phyloP scores from a whole-genome alignment of 2,797 vertebrate species.

The Macrochelys suwanniensis region DNA sequence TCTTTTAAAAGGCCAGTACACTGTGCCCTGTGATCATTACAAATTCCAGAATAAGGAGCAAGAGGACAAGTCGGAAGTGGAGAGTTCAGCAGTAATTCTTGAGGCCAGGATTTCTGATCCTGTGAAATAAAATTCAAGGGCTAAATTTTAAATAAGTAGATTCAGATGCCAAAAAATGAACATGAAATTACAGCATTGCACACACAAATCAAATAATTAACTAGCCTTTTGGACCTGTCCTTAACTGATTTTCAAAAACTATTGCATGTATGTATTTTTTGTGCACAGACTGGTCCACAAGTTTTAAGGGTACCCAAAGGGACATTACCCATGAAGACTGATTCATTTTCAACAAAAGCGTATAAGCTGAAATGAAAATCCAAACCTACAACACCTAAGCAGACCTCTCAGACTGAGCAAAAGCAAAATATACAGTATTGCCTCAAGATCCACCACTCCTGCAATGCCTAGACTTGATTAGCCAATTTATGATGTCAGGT shows the following conservation, averaged over 20 bases:
- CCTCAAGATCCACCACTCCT: neutral
- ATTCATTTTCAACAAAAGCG: neutral
- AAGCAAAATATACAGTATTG: neutral
- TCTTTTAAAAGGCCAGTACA: constrained; percentile 4
- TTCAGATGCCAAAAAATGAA: neutral
- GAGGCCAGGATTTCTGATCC: neutral
- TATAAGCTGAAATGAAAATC: neutral
- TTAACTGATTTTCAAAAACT: neutral
- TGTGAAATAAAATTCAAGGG: neutral
- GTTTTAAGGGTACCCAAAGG: neutral
- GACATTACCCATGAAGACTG: neutral
- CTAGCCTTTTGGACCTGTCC: rapidly evolving
- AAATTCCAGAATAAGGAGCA: neutral
- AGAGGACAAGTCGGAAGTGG: neutral
- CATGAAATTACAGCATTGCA: neutral
- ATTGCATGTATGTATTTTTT: neutral
- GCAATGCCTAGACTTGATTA: neutral
- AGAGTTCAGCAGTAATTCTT: neutral
- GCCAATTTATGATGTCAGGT: neutral
- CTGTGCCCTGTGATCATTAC: neutral
- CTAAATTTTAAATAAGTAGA: neutral
- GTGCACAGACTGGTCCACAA: neutral
- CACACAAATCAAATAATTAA: neutral
- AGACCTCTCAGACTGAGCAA: neutral
- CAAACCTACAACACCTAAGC: neutral